A percentile compares a stretch with the other conserved stretches of the same genome.
phyloP scores from a whole-genome alignment of 2,797 vertebrate genomes.

The Onychomys arenicola region DNA sequence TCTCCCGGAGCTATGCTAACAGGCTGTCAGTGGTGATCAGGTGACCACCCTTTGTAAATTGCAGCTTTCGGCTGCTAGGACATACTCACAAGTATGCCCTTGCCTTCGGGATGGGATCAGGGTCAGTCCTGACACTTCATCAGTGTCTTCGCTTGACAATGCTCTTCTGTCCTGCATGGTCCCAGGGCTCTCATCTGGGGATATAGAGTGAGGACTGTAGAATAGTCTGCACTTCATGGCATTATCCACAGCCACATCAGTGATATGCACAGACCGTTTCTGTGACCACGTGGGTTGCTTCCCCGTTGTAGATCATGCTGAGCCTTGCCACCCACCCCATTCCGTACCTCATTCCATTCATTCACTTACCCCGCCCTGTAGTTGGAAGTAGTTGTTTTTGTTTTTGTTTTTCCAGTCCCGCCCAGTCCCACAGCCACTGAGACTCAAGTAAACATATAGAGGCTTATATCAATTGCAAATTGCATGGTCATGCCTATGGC shows the following conservation, averaged over 20 bases:
- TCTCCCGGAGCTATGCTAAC: background rate
- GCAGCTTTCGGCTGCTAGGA: background rate
- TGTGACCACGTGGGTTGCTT: background rate
- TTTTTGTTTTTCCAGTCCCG: no score
- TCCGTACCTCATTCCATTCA: background rate
- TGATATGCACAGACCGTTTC: background rate
- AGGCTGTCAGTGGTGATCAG: background rate
- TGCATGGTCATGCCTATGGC: no score
- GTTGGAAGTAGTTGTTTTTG: no score
- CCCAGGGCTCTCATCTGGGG: background rate
- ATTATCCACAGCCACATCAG: background rate
- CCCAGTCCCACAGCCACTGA: no score
- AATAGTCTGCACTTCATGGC: background rate
- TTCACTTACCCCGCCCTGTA: background rate
- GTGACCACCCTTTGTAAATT: background rate
- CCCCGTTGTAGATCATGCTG: rapidly evolving
- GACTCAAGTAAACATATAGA: no score
- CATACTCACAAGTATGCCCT: background rate
- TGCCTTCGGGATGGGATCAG: background rate
- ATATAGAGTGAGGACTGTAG: background rate
- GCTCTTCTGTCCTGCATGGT: background rate
- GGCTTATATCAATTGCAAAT: no score
- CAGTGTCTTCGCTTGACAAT: background rate
- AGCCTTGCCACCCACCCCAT: background rate
- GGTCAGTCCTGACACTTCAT: background rate